phyloP scores from a whole-genome alignment of 1,140 invertebrate species.

The Melanaphis sacchari region DNA sequence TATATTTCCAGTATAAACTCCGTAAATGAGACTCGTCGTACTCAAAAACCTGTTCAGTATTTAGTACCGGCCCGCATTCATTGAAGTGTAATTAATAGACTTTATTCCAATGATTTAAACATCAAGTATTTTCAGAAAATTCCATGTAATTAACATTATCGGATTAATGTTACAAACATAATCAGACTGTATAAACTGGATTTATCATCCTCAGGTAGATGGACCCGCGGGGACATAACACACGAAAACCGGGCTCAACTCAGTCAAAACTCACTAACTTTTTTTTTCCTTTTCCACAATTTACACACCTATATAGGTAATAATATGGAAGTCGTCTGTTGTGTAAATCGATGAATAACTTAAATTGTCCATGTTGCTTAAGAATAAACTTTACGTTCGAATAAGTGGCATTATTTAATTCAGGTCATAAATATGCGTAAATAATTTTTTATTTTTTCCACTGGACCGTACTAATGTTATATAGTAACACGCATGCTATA shows the following conservation, averaged over 20 bases:
- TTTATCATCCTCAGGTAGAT: not conserved
- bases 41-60: conserved; percentile 25
- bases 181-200: conserved; percentile 33
- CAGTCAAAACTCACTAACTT: conserved; percentile 1
- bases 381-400: not conserved
- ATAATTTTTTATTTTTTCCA: conserved; percentile 17
- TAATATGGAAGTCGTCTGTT: conserved; percentile 10
- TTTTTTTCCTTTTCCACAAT: not conserved
- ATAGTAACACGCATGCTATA: not conserved
- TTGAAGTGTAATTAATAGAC: conserved; percentile 50
- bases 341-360: conserved; percentile 7
- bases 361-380: conserved; percentile 5
- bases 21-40: conserved; percentile 10
- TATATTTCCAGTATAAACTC: not conserved
- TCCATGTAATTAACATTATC: conserved; percentile 51
- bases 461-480: not conserved
- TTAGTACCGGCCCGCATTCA: not conserved
- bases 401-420: conserved; percentile 25
- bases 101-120: conserved; percentile 52
- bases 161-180: conserved; percentile 43
- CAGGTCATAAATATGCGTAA: conserved; percentile 14
- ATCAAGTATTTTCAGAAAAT: conserved; percentile 44
- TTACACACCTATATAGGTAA: not conserved
- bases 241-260: not conserved
- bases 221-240: not conserved